A percentile compares a stretch with the other conserved stretches of the same genome.
Conservation (phyloP, 2,797 vertebrate genomes). For the Denticeps clupeoides region DNA sequence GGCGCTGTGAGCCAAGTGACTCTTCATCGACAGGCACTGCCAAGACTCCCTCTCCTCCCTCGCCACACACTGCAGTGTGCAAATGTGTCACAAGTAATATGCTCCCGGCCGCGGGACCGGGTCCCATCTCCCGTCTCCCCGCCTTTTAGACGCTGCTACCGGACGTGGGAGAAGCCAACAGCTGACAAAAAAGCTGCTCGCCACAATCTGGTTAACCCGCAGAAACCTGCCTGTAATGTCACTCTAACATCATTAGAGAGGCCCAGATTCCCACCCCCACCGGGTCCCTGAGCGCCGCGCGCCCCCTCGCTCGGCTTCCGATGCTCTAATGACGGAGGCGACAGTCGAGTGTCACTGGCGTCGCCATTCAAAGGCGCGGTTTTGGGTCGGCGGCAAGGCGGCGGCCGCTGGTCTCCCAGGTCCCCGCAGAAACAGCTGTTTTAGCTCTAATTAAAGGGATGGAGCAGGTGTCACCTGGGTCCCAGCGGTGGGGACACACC, state of each 20-base stretch:
- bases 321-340: conserved; percentile 17
- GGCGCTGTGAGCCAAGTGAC: conserved; percentile 27
- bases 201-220: too few relatives aligned
- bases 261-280: background rate
- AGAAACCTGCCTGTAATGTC: too few relatives aligned
- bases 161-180: too few relatives aligned
- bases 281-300: background rate
- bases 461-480: conserved; percentile 65
- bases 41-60: background rate
- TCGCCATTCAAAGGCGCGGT: conserved; percentile 26
- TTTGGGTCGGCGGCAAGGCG: conserved; percentile 25
- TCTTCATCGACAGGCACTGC: conserved; percentile 18
- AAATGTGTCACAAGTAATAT: background rate
- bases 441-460: conserved; percentile 62
- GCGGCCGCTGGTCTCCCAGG: conserved; percentile 25
- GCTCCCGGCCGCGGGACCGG: too few relatives aligned
- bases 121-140: too few relatives aligned
- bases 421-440: conserved; percentile 59
- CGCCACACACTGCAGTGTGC: background rate
- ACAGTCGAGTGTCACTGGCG: conserved; percentile 33
- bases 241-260: too few relatives aligned
- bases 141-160: too few relatives aligned
- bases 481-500: conserved; percentile 51
- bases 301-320: conserved; percentile 1
- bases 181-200: too few relatives aligned